Evolutionary conservation across 2,888 invertebrate genomes (phyloP).

Genomic region (Oxyteleia sp.): DNA sequence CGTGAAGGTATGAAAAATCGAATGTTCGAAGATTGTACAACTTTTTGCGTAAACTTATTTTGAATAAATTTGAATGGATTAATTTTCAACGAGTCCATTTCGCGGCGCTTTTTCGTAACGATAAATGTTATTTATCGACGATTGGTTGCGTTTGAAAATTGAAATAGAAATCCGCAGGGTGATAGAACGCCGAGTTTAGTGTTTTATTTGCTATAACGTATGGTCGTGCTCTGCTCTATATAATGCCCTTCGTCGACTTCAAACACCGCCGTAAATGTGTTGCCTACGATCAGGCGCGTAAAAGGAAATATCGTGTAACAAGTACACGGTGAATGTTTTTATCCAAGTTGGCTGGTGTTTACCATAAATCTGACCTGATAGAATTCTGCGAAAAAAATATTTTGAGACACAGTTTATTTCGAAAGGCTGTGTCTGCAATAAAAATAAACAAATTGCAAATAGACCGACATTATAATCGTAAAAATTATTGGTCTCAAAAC

Average conservation of each 20-base stretch:
- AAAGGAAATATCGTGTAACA: slow-evolving; percentile 22
- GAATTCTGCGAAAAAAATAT: background rate
- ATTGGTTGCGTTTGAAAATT: too few relatives aligned
- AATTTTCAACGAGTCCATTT: too few relatives aligned
- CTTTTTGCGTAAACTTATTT: too few relatives aligned
- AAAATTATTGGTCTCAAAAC: too few relatives aligned
- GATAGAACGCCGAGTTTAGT: background rate
- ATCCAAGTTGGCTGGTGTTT: background rate
- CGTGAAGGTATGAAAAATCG: too few relatives aligned
- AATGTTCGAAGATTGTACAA: too few relatives aligned
- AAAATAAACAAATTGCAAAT: background rate
- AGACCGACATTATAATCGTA: background rate
- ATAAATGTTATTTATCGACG: too few relatives aligned
- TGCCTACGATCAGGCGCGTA: slow-evolving; percentile 44
- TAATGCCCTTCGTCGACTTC: slow-evolving; percentile 7
- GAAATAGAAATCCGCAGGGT: background rate
- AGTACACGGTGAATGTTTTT: slow-evolving; percentile 12
- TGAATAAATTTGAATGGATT: too few relatives aligned
- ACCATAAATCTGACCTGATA: slow-evolving; percentile 8
- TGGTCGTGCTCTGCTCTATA: background rate
- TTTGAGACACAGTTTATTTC: background rate
- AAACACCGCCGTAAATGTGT: slow-evolving; percentile 42
- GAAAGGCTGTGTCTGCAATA: background rate
- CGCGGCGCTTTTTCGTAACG: too few relatives aligned
- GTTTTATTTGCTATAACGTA: background rate